Base-by-base conservation (phyloP, 1,140 invertebrate genomes). In the Cherax destructor region DNA sequence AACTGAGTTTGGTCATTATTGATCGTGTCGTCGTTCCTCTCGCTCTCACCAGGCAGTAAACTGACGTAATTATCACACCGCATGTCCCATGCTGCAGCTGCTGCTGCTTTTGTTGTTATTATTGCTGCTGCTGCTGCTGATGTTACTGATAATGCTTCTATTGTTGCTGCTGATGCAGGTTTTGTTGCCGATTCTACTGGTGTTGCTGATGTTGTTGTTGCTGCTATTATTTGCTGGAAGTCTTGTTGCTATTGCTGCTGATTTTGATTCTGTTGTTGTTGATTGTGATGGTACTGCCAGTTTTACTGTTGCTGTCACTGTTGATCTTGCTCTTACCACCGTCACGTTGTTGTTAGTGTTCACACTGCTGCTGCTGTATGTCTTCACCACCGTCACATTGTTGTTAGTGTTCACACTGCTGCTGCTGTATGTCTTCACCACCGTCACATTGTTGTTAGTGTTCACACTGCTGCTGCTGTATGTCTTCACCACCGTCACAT, bases 1-100 rank as follows among this genome's bases (percentile, higher is more conserved):
- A 80, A 56, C 79, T 21, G 47, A 50, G 79, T 80, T 80, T 52
- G 79, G 79, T 80, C 79, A 80, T 80, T 56, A 56, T 80, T 52
- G 50, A 56, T 56, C 50, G 79, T 52, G 18, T 61, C n/a, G 5
- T 21, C 18, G 13, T 52, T 16, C n/a, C 80, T 41, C 30, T 56
- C 52, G n/a, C 79, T 49, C 21, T 50, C 24, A 24, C 61, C 18
- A 16, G 61, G 61, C 21, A 18, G 61, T 65, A 65, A 65, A 65
- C 16, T 65, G 61, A 11, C 18, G 61, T 65, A 65, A 65, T 65
- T 65, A 65, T 21, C 4, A 65, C 61, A 65, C 61, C 61, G 61
- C 10, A 21, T 18, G 56, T 59, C 56, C 56, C 9, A 9, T 59
- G 61, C 5, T 65, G 52, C 9, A 56, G 52, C 5, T 65, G 13